Base-by-base conservation (phyloP, 1,140 invertebrate species). In the Dufourea novaeangliae region DNA sequence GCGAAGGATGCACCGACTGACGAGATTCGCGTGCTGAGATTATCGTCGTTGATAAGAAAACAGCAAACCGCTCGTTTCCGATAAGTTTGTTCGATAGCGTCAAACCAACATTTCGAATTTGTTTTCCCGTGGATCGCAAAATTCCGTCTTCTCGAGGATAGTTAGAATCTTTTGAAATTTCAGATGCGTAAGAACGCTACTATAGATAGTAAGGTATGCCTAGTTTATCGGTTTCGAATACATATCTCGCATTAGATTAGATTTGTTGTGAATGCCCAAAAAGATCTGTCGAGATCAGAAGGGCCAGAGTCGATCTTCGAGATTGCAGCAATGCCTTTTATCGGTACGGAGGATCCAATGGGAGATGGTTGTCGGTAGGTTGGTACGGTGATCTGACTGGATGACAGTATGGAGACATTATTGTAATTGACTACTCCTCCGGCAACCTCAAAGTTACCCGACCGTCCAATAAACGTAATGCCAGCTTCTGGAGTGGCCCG, bases 391-490 rank as follows among this genome's bases (percentile, higher is more conserved):
- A n/a, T n/a, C 46, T 8, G 46, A 50, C 20, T 17, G 46, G 46
- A 50, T 7, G 46, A 17, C 46, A 8, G 46, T 17, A 37, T 37
- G 34, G 34, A 37, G 46, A 50, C 46, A 50, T 50, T 50, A 50
- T 50, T n/a, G 25, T 56, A 56, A 56, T 56, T 56, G 52, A 56
- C 22, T 27, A 12, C 25, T 56, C 25, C 1, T 22, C 27, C n/a
- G 25, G 32, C 25, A 29, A 20, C 32, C 61, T 25, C 25, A 34
- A 73, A 39, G 34, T 64, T 44, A 50, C 62, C 71, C 29, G 17
- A 5, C 57, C 17, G 29, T 50, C 70, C 39, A 64, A 73, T 73
- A 73, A 74, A 66, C 71, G 71, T 74, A 74, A 74, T 66, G 25
- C 34, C 44, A 6, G 61, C 39, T 32, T 74, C 54, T 12, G 71